phyloP scores from a whole-genome alignment of 2,888 invertebrate species.

The Troides aeacus region DNA sequence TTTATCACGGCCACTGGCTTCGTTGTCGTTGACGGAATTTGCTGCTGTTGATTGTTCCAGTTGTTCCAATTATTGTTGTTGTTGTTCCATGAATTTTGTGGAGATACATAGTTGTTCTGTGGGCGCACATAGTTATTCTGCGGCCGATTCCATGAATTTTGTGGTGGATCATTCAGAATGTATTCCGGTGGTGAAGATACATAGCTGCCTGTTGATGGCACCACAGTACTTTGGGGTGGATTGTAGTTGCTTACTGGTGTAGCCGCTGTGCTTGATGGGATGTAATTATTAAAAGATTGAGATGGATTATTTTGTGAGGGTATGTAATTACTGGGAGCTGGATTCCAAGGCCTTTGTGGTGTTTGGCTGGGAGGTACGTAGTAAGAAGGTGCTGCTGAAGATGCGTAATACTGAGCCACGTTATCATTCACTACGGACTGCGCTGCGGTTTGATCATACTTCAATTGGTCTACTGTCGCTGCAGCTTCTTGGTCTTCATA shows the following conservation, averaged over 20 bases:
- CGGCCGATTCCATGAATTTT: constrained; percentile 36
- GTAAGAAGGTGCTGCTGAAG: constrained; percentile 37
- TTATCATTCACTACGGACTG: constrained; percentile 43
- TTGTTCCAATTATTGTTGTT: constrained; percentile 34
- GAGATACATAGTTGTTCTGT: constrained; percentile 39
- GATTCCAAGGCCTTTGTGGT: constrained; percentile 42
- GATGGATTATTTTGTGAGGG: constrained; percentile 32
- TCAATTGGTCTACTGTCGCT: constrained; percentile 51
- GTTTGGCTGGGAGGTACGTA: constrained; percentile 35
- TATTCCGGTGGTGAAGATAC: constrained; percentile 36
- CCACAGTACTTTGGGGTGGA: constrained; percentile 30
- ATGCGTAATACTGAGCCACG: constrained; percentile 45
- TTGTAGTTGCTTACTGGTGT: constrained; percentile 29
- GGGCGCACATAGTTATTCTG: constrained; percentile 40
- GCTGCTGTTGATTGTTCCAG: constrained; percentile 24
- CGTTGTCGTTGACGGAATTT: constrained; percentile 38
- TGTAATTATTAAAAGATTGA: constrained; percentile 33
- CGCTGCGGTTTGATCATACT: constrained; percentile 42
- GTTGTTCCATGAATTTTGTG: constrained; percentile 38
- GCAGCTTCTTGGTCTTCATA: constrained; percentile 56
- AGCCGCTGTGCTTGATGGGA: constrained; percentile 36
- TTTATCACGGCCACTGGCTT: constrained; percentile 66
- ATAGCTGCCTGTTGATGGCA: constrained; percentile 29
- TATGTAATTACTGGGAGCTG: constrained; percentile 32
- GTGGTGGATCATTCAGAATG: constrained; percentile 36